Conservation (phyloP, 1,140 invertebrate species). For the Cydia strobilella region DNA sequence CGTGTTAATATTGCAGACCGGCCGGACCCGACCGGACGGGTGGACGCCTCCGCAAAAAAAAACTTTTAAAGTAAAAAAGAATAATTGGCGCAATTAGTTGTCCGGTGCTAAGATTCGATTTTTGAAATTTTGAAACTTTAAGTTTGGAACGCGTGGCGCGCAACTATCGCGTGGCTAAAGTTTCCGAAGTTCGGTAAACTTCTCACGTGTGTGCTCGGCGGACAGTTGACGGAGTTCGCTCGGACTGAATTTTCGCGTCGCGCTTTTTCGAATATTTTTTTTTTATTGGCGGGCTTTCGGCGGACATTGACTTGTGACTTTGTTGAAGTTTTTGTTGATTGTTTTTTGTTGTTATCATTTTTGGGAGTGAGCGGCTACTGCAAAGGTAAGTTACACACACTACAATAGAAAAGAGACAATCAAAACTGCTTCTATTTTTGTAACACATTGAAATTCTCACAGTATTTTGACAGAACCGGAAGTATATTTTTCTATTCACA, state of each 20-base stretch:
- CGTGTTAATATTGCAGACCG: conserved; percentile 77
- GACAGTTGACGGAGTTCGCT: conserved; percentile 53
- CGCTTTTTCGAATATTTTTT: conserved; percentile 40
- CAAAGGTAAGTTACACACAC: conserved; percentile 54
- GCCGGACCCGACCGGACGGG: conserved; percentile 75
- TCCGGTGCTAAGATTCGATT: conserved; percentile 37
- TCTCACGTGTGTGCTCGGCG: conserved; percentile 66
- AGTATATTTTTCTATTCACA: conserved; percentile 21
- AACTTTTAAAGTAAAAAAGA: conserved; percentile 50
- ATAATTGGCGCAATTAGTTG: conserved; percentile 48
- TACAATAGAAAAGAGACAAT: conserved; percentile 1
- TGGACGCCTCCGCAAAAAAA: conserved; percentile 64
- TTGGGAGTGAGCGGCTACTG: conserved; percentile 42
- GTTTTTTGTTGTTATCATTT: conserved; percentile 56
- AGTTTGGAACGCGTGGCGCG: conserved; percentile 42
- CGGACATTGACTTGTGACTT: conserved; percentile 70
- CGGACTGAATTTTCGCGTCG: conserved; percentile 36
- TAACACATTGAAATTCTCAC: neutral
- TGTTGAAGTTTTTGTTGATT: conserved; percentile 69
- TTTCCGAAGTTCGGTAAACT: conserved; percentile 64
- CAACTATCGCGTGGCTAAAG: conserved; percentile 62
- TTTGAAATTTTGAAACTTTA: conserved; percentile 45
- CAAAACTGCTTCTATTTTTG: neutral
- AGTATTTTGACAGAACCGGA: conserved; percentile 25
- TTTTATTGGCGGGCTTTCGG: conserved; percentile 47